Evolutionary conservation across 2,888 invertebrate species (phyloP), one percentile per base, ranked within the genome.

Genomic region (Rotaria macrura): DNA sequence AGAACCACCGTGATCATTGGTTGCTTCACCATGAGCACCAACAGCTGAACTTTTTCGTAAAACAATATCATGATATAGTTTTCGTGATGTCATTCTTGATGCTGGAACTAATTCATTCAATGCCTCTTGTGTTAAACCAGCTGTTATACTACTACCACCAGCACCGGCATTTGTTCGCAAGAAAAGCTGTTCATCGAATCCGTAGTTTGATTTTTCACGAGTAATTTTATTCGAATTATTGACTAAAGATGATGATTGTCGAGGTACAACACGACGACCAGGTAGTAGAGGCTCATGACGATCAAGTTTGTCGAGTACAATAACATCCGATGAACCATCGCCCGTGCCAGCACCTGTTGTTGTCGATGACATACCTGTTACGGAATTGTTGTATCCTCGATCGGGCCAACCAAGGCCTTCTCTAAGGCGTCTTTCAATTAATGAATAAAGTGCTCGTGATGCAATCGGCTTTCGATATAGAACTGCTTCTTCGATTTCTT

Each of bases 401-500:
- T 86, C 86, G 0, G 86, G 86, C 72, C 84, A 86, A 54, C 57
- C 57, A 3, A 86, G 55, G 40, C 86, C 86, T 79, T 86, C 74
- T 84, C 79, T 74, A 17, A 86, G 43, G 25, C 86, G 84, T 83
- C 84, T 47, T 85, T 84, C 86, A 20, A 86, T 79, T 49, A 86
- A 57, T 52, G 83, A 55, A 72, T 86, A 86, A 20, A 86, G 85
- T 52, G 86, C 86, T 65, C 84, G 85, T 25, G 84, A 57, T 52
- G 86, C 85, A 43, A 85, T 83, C 9, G 86, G 86, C n/a, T 85
- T 86, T 57, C 86, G 47, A 83, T 85, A 12, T 84, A 86, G 14
- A 65, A 86, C 84, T 49, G 86, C 85, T 40, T 85, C 85, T 34
- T 84, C 84, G 38, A 86, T 52, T 34, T 86, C 86, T 47, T 85